Evolutionary conservation across 2,113 vertebrate species (phyloP), one percentile per base, ranked within the genome.

Genomic region (Seriola quinqueradiata): DNA sequence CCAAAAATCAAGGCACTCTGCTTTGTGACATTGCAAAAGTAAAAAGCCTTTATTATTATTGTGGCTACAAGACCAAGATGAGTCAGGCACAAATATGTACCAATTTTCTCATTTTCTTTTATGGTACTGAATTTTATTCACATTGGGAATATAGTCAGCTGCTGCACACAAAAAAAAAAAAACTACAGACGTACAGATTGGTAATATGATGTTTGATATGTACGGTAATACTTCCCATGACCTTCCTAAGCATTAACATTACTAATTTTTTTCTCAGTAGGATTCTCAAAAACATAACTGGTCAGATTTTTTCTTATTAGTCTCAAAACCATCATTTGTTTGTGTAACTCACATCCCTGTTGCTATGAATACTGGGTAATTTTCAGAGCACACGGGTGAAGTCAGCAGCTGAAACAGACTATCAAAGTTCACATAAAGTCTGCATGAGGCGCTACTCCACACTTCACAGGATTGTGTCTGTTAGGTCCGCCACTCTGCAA

Each of bases 341-440:
- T 38, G 1, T 44, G 38, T 48, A n/a, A 68, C 17, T 70, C 58
- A 10, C 6, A 0, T 58, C 16, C 8, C 21, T 46, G 36, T 28
- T 61, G 9, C 36, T 46, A 19, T 72, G 28, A 65, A 48, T 75
- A 16, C 13, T 68, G 61, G n/a, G 14, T 63, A 34, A 66, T 48
- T 4, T 65, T 42, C 21, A 60, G 13, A 42, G 36, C 2, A 4
- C 55, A 25, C 25, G n/a, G 3, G 23, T 59, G 42, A 67, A 71
- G 61, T 44, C 23, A 52, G 0, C 67, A 64, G 60, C 59, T 1
- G 1, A 61, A 73, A 38, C 19, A 0, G 34, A 46, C 17, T 34
- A 19, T 70, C 10, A 52, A 52, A 57, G 32, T 66, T 48, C 60
- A 58, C 40, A 68, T 64, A 10, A 61, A 57, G 60, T 68, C 16